Evolutionary conservation across 2,888 invertebrate genomes (phyloP).

Genomic region (Phoronis australis): DNA sequence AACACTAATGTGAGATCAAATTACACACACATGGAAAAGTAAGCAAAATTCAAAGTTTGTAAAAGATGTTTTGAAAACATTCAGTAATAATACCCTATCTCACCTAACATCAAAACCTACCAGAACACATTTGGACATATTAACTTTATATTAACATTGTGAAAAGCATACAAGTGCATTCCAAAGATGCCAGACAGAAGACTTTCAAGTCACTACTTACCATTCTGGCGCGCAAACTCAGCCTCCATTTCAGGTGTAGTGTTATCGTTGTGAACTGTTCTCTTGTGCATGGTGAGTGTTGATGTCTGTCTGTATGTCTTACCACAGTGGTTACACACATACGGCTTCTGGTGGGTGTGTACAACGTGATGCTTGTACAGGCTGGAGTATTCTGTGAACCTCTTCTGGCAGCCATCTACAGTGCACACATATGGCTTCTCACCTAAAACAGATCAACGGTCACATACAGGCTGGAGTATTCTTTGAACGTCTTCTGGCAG

Average conservation of each 20-base stretch:
- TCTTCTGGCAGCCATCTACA: constrained; percentile 61
- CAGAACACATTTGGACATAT: neutral
- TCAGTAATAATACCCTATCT: neutral
- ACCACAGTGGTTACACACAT: constrained; percentile 60
- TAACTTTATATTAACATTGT: neutral
- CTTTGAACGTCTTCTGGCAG: constrained; percentile 65
- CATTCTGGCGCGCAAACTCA: constrained; percentile 19
- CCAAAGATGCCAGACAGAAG: neutral
- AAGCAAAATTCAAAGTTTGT: too few relatives aligned
- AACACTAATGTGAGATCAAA: too few relatives aligned
- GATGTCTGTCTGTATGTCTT: constrained; percentile 62
- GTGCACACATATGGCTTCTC: constrained; percentile 65
- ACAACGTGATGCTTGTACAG: constrained; percentile 65
- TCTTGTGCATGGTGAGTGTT: constrained; percentile 61
- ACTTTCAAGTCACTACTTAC: neutral
- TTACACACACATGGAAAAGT: too few relatives aligned
- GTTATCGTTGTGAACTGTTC: constrained; percentile 58
- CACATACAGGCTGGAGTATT: constrained; percentile 67
- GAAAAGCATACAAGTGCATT: neutral
- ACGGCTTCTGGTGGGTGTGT: constrained; percentile 61
- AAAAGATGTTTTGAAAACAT: too few relatives aligned
- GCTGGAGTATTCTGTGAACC: constrained; percentile 68
- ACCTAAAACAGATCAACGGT: constrained; percentile 26
- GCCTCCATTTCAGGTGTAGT: constrained; percentile 27
- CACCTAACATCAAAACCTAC: neutral